Evolutionary conservation across 2,113 vertebrate species (phyloP).

Genomic region (Paramormyrops kingsleyae): DNA sequence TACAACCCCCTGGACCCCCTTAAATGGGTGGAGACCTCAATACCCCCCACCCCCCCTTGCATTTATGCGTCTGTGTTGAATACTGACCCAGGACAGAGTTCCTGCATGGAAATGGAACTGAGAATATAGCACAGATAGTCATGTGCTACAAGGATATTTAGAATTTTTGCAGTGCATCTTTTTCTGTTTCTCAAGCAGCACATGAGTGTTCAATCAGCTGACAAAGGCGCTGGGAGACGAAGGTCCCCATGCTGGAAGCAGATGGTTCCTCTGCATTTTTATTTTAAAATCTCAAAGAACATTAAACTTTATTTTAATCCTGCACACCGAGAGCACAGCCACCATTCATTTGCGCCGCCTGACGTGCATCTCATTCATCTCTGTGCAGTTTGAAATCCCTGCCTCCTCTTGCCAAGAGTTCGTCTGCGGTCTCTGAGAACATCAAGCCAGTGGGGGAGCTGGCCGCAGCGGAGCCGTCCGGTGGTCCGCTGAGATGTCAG

Average conservation of each 20-base stretch:
- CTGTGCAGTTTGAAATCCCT: conserved; percentile 29
- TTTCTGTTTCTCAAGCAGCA: not conserved
- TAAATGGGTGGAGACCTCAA: not conserved
- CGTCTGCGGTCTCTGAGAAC: conserved; percentile 17
- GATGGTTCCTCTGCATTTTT: conserved; percentile 24
- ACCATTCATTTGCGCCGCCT: conserved; percentile 29
- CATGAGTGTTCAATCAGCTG: not conserved
- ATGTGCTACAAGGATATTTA: not conserved
- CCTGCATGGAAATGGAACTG: not conserved
- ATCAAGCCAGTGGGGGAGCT: not conserved
- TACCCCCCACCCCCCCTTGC: too few relatives aligned
- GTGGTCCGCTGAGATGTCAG: not conserved
- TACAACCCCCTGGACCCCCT: not conserved
- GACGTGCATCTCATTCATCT: conserved; percentile 31
- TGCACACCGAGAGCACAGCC: not conserved
- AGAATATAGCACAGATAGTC: not conserved
- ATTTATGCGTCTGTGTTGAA: not conserved
- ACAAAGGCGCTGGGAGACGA: conserved; percentile 14
- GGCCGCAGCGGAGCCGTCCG: not conserved
- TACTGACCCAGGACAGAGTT: not conserved
- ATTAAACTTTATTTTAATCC: conserved; percentile 20
- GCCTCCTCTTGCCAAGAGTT: conserved; percentile 42
- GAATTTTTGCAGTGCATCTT: not conserved
- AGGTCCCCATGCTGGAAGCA: conserved; percentile 14
- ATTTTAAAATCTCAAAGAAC: conserved; percentile 23